Percentiles rank a stretch among this genome's conserved stretches.
Evolutionary conservation across 2,113 vertebrate genomes (phyloP).

Genomic region (Leuciscus idus): DNA sequence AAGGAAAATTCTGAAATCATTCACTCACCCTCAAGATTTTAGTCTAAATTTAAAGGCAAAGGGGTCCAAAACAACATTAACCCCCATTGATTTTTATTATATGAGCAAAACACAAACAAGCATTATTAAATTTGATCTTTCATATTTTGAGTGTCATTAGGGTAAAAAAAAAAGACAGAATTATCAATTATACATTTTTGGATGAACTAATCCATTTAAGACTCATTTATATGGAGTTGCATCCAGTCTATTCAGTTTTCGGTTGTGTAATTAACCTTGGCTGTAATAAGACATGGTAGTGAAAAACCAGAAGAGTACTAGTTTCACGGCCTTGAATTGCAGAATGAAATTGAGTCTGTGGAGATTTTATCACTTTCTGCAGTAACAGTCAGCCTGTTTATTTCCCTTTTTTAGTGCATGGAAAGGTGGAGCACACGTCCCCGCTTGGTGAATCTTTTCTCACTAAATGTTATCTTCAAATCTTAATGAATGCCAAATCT

Average conservation of each 20-base stretch:
- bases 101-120: too few relatives aligned
- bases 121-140: too few relatives aligned
- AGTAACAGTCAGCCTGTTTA: conserved; percentile 54
- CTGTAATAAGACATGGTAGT: conserved; percentile 32
- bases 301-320: conserved; percentile 39
- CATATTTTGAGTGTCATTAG: background rate
- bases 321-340: conserved; percentile 44
- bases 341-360: conserved; percentile 45
- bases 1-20: background rate
- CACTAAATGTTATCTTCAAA: conserved; percentile 54
- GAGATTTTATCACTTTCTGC: conserved; percentile 41
- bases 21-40: background rate
- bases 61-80: too few relatives aligned
- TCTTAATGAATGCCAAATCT: conserved; percentile 54
- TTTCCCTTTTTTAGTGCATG: conserved; percentile 47
- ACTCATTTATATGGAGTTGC: background rate
- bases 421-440: conserved; percentile 32
- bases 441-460: conserved; percentile 45
- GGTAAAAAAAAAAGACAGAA: background rate
- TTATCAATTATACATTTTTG: background rate
- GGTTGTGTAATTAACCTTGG: conserved; percentile 23
- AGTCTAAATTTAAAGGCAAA: too few relatives aligned
- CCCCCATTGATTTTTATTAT: too few relatives aligned
- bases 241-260: background rate
- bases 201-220: background rate